Evolutionary conservation across 2,797 vertebrate species (phyloP).

Genomic region (Chelon labrosus): DNA sequence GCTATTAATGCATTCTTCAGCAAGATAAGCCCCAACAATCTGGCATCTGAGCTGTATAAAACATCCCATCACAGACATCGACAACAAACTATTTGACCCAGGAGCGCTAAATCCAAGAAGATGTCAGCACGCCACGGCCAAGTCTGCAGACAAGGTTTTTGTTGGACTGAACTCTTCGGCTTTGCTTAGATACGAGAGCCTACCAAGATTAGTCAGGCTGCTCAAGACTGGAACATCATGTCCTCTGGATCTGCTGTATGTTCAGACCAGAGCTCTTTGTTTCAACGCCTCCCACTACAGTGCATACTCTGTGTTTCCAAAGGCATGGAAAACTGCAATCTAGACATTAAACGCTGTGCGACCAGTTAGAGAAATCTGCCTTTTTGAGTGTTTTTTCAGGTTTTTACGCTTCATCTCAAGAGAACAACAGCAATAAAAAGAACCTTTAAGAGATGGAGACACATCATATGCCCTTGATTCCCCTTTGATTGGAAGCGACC

Average conservation of each 20-base stretch:
- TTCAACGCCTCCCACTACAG: constrained; percentile 15
- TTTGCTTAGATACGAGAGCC: constrained; percentile 60
- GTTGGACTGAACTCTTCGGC: constrained; percentile 53
- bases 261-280: constrained; percentile 42
- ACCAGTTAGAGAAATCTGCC: constrained; percentile 38
- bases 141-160: constrained; percentile 59
- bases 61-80: constrained; percentile 37
- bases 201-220: constrained; percentile 65
- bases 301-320: constrained; percentile 21
- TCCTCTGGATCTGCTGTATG: constrained; percentile 58
- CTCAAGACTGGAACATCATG: constrained; percentile 61
- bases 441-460: constrained; percentile 5
- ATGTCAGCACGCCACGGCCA: constrained; percentile 37
- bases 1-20: constrained; percentile 9
- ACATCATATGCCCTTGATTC: constrained; percentile 13
- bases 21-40: constrained; percentile 12
- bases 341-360: constrained; percentile 26
- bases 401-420: constrained; percentile 30
- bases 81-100: constrained; percentile 31
- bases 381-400: constrained; percentile 6
- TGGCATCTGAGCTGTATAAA: constrained; percentile 29
- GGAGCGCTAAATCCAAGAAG: constrained; percentile 40
- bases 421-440: constrained; percentile 14
- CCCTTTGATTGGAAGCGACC: constrained; percentile 40
- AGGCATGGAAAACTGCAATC: constrained; percentile 44